These are phyloP conservation scores for Agrenia bidenticulata DNA, from an alignment of 2,888 invertebrate species.

Conservation along the genomic window DNA sequence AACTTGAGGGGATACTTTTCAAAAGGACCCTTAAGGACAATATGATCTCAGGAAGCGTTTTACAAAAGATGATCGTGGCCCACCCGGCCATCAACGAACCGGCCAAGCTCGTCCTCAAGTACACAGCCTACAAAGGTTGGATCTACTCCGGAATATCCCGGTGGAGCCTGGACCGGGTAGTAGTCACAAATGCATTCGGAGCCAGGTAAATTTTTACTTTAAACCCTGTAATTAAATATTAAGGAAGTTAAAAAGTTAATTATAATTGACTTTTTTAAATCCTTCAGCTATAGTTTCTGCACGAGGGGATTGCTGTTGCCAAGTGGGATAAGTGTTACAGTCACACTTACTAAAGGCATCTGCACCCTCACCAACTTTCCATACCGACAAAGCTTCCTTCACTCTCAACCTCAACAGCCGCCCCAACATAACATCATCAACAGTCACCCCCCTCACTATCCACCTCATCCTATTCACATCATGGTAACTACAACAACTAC, in stretches of 20 bases:
- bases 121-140: constrained; percentile 89
- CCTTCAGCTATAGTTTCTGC: constrained; percentile 72
- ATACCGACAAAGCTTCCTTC: constrained; percentile 1
- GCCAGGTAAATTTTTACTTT: constrained; percentile 62
- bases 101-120: constrained; percentile 71
- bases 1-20: not conserved
- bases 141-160: constrained; percentile 77
- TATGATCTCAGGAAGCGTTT: constrained; percentile 69
- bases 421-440: not conserved
- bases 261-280: not conserved
- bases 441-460: not conserved
- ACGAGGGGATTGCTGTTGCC: constrained; percentile 71
- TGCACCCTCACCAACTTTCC: constrained; percentile 58
- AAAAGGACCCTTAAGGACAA: constrained; percentile 75
- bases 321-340: constrained; percentile 70
- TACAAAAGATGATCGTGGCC: constrained; percentile 81
- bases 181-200: constrained; percentile 80
- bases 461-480: not conserved
- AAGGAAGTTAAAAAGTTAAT: too few relatives aligned
- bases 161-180: constrained; percentile 79
- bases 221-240: too few relatives aligned
- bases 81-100: constrained; percentile 79
- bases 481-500: too few relatives aligned
- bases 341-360: constrained; percentile 75
- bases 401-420: not conserved